These are phyloP conservation scores for Listronotus oregonensis DNA, from an alignment of 1,140 invertebrate genomes.

Conservation along the genomic window DNA sequence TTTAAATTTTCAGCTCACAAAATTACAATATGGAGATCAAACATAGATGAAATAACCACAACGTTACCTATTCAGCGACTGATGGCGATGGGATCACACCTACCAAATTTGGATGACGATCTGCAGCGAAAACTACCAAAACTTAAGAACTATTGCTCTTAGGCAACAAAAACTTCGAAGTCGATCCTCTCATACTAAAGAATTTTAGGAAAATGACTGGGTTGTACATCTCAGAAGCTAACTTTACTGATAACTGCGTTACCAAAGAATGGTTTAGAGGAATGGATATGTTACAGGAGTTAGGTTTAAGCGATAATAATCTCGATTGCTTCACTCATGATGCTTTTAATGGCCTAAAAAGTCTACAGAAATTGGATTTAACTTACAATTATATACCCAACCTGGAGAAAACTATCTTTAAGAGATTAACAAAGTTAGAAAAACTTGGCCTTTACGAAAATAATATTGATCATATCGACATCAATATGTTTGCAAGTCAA, in stretches of 20 bases:
- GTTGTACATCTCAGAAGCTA: constrained; percentile 19
- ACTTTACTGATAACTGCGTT: constrained; percentile 20
- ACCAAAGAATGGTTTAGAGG: constrained; percentile 28
- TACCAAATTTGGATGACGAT: constrained; percentile 17
- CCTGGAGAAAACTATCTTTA: constrained; percentile 17
- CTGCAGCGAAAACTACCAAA: constrained; percentile 12
- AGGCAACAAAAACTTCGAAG: constrained; percentile 19
- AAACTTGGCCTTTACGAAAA: constrained; percentile 24
- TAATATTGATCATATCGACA: constrained; percentile 18
- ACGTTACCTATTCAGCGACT: constrained; percentile 1
- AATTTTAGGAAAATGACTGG: constrained; percentile 9
- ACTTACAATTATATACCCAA: constrained; percentile 22
- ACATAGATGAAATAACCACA: constrained; percentile 10
- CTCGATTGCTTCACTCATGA: constrained; percentile 16
- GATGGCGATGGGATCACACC: constrained; percentile 8
- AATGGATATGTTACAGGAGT: constrained; percentile 8
- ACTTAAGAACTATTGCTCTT: not conserved
- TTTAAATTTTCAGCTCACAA: constrained; percentile 9
- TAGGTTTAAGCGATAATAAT: constrained; percentile 10
- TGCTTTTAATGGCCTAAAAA: constrained; percentile 17
- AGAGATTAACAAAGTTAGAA: constrained; percentile 20
- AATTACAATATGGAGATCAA: constrained; percentile 18
- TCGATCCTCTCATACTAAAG: constrained; percentile 12
- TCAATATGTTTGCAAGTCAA: constrained; percentile 6
- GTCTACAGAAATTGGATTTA: constrained; percentile 18